Evolutionary conservation across 2,797 vertebrate genomes (phyloP).

Genomic region (Poecile montanus): DNA sequence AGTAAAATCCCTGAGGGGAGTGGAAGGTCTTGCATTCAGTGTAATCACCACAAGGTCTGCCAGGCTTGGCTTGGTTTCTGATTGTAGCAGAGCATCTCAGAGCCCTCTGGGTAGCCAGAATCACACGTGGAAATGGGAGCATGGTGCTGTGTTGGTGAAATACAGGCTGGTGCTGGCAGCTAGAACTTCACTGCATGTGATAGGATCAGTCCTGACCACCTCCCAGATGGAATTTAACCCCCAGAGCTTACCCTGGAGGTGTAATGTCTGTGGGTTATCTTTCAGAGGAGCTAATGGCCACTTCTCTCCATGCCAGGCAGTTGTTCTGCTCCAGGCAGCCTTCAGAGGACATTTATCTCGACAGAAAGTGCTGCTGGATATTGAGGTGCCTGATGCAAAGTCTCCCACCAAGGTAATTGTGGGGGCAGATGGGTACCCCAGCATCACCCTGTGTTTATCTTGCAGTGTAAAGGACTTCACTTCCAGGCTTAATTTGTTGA

Average conservation of each 20-base stretch:
- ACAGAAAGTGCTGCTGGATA: slow-evolving; percentile 64
- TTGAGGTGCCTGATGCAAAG: not conserved
- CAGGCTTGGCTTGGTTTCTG: not conserved
- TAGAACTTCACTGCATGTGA: not conserved
- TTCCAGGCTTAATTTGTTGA: not conserved
- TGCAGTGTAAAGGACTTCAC: not conserved
- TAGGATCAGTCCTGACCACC: not conserved
- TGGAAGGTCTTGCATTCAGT: not conserved
- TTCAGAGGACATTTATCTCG: slow-evolving; percentile 83
- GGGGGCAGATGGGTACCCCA: not conserved
- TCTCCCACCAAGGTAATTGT: slow-evolving; percentile 70
- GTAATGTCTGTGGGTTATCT: not conserved
- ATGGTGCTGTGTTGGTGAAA: not conserved
- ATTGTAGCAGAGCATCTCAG: not conserved
- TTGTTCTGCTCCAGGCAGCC: slow-evolving; percentile 81
- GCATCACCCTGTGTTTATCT: not conserved
- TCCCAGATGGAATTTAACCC: not conserved
- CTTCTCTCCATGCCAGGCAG: slow-evolving; percentile 71
- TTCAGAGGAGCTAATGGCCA: not conserved
- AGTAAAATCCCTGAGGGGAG: not conserved
- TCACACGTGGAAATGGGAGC: not conserved
- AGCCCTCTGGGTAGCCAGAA: not conserved
- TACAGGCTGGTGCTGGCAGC: not conserved
- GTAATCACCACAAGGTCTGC: not conserved
- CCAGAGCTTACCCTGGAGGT: not conserved